A percentile compares a stretch with the other conserved stretches of the same genome.
phyloP scores from a whole-genome alignment of 2,797 vertebrate species.

The Ceyx erithaca region DNA sequence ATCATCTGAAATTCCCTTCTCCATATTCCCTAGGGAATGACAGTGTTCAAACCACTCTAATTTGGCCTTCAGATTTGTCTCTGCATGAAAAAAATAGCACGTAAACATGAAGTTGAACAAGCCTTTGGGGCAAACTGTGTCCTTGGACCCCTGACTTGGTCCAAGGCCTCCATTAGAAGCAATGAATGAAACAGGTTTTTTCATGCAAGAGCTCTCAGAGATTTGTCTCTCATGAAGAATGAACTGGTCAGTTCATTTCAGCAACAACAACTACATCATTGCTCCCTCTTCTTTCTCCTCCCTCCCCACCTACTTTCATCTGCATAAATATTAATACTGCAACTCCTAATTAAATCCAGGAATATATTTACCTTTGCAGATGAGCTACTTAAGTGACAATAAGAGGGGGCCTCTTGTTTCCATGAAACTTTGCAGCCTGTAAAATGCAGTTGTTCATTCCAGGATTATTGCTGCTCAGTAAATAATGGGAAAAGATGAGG shows the following conservation, averaged over 20 bases:
- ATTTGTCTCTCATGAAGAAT: background rate
- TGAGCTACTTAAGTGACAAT: constrained; percentile 46
- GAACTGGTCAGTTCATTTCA: background rate
- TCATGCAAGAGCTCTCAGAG: background rate
- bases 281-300: background rate
- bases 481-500: constrained; percentile 68
- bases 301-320: constrained; percentile 20
- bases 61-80: background rate
- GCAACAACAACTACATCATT: background rate
- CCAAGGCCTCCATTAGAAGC: background rate
- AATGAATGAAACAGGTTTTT: background rate
- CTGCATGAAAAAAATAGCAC: background rate
- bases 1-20: background rate
- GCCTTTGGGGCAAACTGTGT: background rate
- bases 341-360: constrained; percentile 78
- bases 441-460: constrained; percentile 39
- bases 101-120: background rate
- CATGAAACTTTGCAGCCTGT: constrained; percentile 49
- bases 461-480: constrained; percentile 55
- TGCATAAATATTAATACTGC: constrained; percentile 78
- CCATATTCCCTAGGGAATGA: background rate
- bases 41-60: background rate
- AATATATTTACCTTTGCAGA: constrained; percentile 69
- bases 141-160: background rate
- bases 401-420: constrained; percentile 50